Percentiles rank a stretch among this genome's conserved stretches.
phyloP scores from a whole-genome alignment of 2,113 vertebrate species.

The Hippocampus barbouri region DNA sequence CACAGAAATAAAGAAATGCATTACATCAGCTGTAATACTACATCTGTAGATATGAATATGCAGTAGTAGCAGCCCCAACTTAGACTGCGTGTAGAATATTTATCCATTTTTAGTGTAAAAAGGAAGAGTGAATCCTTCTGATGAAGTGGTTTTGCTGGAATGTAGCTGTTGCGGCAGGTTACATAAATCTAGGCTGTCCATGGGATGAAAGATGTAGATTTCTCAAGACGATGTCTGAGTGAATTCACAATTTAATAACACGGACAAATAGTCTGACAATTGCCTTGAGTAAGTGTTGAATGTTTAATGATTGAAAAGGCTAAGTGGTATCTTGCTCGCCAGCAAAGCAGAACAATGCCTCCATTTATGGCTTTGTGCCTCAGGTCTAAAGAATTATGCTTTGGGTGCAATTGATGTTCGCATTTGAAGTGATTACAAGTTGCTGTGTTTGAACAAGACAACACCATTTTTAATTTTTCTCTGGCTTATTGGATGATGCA shows the following conservation, averaged over 20 bases:
- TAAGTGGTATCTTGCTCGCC: conserved; percentile 45
- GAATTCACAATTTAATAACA: neutral
- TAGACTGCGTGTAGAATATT: neutral
- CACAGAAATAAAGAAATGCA: neutral
- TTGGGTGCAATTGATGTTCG: neutral
- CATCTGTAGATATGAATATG: conserved; percentile 1
- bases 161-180: neutral
- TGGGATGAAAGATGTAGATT: neutral
- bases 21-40: neutral
- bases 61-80: neutral
- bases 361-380: conserved; percentile 39
- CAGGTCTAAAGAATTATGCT: conserved; percentile 24
- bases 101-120: neutral
- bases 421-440: too few relatives aligned
- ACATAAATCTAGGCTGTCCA: neutral
- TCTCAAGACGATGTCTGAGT: neutral
- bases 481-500: neutral
- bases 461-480: neutral
- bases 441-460: neutral
- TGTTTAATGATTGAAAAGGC: conserved; percentile 64
- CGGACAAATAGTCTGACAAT: neutral
- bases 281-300: conserved; percentile 28
- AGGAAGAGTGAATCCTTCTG: neutral
- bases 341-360: conserved; percentile 39
- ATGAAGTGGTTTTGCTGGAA: neutral